Evolutionary conservation across 2,888 invertebrate species (phyloP).

Genomic region (Trilocha varians): DNA sequence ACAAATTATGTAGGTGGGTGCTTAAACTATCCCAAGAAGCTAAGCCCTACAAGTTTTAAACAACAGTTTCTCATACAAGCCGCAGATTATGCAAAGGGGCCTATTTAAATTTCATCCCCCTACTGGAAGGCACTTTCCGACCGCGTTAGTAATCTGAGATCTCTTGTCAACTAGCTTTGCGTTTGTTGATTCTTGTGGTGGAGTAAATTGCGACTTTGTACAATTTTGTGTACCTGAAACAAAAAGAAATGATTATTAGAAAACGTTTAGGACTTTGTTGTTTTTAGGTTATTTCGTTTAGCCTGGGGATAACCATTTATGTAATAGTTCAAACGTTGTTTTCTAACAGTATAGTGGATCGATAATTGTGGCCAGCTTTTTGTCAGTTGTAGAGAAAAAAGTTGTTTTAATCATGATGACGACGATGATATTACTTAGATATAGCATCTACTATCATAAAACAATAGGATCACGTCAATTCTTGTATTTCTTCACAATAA

Average conservation of each 20-base stretch:
- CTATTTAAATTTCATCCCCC: constrained; percentile 30
- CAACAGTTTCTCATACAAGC: constrained; percentile 4
- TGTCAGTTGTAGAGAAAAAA: too few relatives aligned
- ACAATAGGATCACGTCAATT: too few relatives aligned
- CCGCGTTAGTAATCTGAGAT: background rate
- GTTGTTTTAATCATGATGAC: too few relatives aligned
- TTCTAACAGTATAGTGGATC: too few relatives aligned
- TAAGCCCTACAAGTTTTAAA: background rate
- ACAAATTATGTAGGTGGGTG: background rate
- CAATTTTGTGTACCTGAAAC: constrained; percentile 6
- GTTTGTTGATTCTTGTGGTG: background rate
- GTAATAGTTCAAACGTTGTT: too few relatives aligned
- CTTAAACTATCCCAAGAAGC: background rate
- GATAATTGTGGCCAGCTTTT: too few relatives aligned
- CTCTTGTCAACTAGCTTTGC: background rate
- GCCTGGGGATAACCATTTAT: too few relatives aligned
- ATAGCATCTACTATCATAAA: too few relatives aligned
- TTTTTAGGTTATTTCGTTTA: too few relatives aligned
- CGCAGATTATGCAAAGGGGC: constrained; percentile 26
- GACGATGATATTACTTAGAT: too few relatives aligned
- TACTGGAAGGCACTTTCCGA: background rate
- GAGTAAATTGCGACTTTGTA: background rate
- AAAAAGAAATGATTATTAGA: constrained; percentile 1
- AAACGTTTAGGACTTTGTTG: too few relatives aligned
- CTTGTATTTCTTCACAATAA: too few relatives aligned